Conservation (phyloP, 1,140 invertebrate genomes). For the Zaprionus inermis region DNA sequence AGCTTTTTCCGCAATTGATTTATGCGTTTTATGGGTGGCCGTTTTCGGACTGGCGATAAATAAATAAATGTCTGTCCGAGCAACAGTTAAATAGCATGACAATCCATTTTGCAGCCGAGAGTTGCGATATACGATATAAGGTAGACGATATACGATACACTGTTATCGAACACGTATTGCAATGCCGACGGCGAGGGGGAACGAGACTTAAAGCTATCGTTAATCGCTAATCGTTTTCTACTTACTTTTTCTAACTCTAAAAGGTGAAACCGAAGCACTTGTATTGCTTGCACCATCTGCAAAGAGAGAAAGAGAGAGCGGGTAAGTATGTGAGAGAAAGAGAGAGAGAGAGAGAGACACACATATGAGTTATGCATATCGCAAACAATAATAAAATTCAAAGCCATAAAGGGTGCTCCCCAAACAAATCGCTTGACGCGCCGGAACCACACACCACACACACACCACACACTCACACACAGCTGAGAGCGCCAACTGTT, state of each 20-base stretch:
- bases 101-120: neutral
- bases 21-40: conserved; percentile 66
- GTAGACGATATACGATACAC: neutral
- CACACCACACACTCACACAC: conserved; percentile 4
- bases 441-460: conserved; percentile 36
- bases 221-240: conserved; percentile 48
- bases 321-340: conserved; percentile 80
- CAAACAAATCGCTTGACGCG: conserved; percentile 54
- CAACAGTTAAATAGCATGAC: conserved; percentile 31
- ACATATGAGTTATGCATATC: conserved; percentile 49
- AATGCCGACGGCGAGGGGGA: conserved; percentile 4
- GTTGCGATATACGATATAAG: neutral
- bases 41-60: conserved; percentile 63
- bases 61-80: conserved; percentile 62
- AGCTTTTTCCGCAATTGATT: conserved; percentile 28
- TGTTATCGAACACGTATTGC: conserved; percentile 11
- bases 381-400: conserved; percentile 49
- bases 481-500: conserved; percentile 39
- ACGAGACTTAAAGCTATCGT: neutral
- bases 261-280: conserved; percentile 99
- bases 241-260: conserved; percentile 99
- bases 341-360: conserved; percentile 36
- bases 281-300: conserved; percentile 99
- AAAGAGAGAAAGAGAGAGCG: conserved; percentile 86
- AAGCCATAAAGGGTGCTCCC: conserved; percentile 30